Base-by-base conservation (phyloP, 92 coral and sea anemone genomes). In the Actinostola sp. region DNA sequence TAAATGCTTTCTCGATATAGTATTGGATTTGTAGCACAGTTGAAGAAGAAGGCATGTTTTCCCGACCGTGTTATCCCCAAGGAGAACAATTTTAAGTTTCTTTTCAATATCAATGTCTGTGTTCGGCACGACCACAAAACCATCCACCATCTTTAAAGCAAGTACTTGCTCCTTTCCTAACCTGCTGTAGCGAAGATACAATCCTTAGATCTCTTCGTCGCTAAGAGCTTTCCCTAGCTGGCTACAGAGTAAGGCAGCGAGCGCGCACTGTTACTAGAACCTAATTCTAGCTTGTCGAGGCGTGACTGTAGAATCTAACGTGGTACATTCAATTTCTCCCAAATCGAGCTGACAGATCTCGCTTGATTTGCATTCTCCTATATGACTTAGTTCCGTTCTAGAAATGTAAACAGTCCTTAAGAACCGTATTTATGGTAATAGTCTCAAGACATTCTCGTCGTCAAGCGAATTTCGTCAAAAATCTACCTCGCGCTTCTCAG, bases 41-140 rank as follows among this genome's bases (percentile, higher is more conserved):
- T 91, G 97, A 38, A 91, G 82, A 17, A 91, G 76, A 21, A 91
- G 82, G 66, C 97, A 91, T 21, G 97, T 91, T 59, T 91, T 91
- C 0, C 97, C 97, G 15, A 81, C 91, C 15, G 70, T 60, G 51
- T 57, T 80, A 59, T 91, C 97, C 2, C 97, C 97, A 24, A 91
- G 80, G 56, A 91, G 71, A 44, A 87, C 90, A 27, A 92, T 88
- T 54, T 86, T 87, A 25, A 91, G 70, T 42, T 81, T 81, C 56
- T 77, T 52, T 38, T 91, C 97, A 25, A 87, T 83, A 64, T 83
- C 92, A 17, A 82, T 84, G 55, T 87, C 92, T 26, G 76, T 87
- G 61, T 85, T 81, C 16, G 92, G 77, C 24, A 89, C 86, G 27
- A 91, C 92, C 32, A 87, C 80, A 23, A 80, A 78, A 5, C 89